phyloP scores from a whole-genome alignment of 2,888 invertebrate species.

The Pocota personata region DNA sequence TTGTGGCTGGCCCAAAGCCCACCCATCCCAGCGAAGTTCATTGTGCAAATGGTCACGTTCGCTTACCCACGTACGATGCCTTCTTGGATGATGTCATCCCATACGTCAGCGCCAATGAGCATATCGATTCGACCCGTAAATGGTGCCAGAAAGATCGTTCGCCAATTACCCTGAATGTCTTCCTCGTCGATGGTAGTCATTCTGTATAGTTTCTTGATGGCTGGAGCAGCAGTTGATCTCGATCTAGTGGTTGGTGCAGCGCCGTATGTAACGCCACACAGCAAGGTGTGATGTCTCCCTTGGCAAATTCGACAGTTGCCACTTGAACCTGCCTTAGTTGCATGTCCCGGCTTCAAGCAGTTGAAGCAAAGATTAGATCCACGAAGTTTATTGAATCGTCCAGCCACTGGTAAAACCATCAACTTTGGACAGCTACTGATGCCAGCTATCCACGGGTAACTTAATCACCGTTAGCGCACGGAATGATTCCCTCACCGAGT shows the following conservation, averaged over 20 bases:
- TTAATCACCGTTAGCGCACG: slow-evolving; percentile 52
- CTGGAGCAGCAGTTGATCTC: not conserved
- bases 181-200: slow-evolving; percentile 1
- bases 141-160: slow-evolving; percentile 27
- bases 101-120: slow-evolving; percentile 41
- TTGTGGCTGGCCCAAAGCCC: slow-evolving; percentile 37
- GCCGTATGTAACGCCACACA: not conserved
- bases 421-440: slow-evolving; percentile 14
- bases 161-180: slow-evolving; percentile 24
- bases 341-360: slow-evolving; percentile 16
- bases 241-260: not conserved
- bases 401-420: slow-evolving; percentile 15
- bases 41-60: slow-evolving; percentile 31
- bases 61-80: slow-evolving; percentile 29
- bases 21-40: slow-evolving; percentile 43
- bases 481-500: slow-evolving; percentile 42
- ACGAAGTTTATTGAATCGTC: slow-evolving; percentile 18
- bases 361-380: slow-evolving; percentile 26
- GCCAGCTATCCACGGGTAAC: slow-evolving; percentile 43
- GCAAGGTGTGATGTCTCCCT: slow-evolving; percentile 17
- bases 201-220: not conserved
- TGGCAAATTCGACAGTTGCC: slow-evolving; percentile 24
- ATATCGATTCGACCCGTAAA: slow-evolving; percentile 34
- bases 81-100: slow-evolving; percentile 23
- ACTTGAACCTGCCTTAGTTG: slow-evolving; percentile 25